These are phyloP conservation scores for Hypsopygia costalis DNA, from an alignment of 2,888 invertebrate species.

Conservation along the genomic window DNA sequence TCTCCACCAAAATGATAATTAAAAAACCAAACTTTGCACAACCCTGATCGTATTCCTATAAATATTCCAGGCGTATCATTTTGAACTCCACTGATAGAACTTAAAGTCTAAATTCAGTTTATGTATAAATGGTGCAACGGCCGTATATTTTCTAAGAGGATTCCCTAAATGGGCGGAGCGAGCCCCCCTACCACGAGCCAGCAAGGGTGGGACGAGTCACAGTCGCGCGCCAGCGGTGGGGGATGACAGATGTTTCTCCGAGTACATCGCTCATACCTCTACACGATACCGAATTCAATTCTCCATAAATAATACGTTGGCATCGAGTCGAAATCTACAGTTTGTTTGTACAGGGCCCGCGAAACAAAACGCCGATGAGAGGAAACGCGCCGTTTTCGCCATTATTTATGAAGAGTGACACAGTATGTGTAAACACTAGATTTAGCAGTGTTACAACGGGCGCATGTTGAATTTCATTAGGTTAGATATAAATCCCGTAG, in stretches of 20 bases:
- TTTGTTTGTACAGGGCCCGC: slow-evolving; percentile 22
- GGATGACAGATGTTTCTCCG: slow-evolving; percentile 67
- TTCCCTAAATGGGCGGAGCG: slow-evolving; percentile 39
- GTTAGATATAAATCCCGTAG: slow-evolving; percentile 24
- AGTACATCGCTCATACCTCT: slow-evolving; percentile 60
- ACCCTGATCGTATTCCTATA: slow-evolving; percentile 36
- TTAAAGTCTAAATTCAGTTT: slow-evolving; percentile 32
- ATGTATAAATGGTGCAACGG: slow-evolving; percentile 13
- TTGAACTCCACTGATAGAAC: rapidly evolving
- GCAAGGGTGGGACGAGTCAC: slow-evolving; percentile 53
- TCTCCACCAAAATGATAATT: slow-evolving; percentile 57
- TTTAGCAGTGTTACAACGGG: slow-evolving; percentile 31
- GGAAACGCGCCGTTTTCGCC: slow-evolving; percentile 20
- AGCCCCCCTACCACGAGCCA: slow-evolving; percentile 30
- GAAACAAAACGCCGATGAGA: slow-evolving; percentile 12
- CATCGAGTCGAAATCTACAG: slow-evolving; percentile 14
- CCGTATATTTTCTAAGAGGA: slow-evolving; percentile 22
- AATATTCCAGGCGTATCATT: slow-evolving; percentile 4
- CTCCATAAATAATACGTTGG: slow-evolving; percentile 56
- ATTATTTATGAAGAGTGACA: slow-evolving; percentile 23
- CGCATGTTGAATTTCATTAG: slow-evolving; percentile 28
- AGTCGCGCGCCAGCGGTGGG: slow-evolving; percentile 60
- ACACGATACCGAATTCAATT: slow-evolving; percentile 68
- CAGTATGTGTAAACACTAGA: slow-evolving; percentile 36
- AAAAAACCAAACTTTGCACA: slow-evolving; percentile 38